These are phyloP conservation scores for Cydia splendana DNA, from an alignment of 1,140 invertebrate species.

Conservation along the genomic window DNA sequence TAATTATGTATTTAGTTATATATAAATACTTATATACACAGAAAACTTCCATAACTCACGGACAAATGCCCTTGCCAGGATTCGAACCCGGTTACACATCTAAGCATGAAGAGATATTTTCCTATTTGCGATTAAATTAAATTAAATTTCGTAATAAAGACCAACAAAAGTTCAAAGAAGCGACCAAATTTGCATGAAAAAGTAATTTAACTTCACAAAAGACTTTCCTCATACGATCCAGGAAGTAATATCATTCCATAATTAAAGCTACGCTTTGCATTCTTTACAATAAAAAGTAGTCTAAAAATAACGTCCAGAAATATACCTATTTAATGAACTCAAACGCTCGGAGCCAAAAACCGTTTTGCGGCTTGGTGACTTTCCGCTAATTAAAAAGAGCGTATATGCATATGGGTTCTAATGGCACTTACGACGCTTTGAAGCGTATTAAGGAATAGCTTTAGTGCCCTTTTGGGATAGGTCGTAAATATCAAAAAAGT, in stretches of 20 bases:
- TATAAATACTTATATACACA: too few relatives aligned
- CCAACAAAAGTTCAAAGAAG: too few relatives aligned
- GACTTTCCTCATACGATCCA: not conserved
- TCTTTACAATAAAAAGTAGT: not conserved
- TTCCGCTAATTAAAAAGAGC: not conserved
- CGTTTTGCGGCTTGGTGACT: conserved; percentile 10
- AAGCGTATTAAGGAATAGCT: not conserved
- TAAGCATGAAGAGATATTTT: too few relatives aligned
- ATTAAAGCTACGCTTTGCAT: not conserved
- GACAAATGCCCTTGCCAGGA: too few relatives aligned
- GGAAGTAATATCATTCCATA: not conserved
- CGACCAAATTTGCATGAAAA: too few relatives aligned
- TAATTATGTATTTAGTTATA: too few relatives aligned
- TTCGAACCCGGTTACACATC: too few relatives aligned
- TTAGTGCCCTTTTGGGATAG: conserved; percentile 12
- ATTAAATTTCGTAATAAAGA: not conserved
- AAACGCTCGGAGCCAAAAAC: conserved; percentile 1
- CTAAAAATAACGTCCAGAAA: not conserved
- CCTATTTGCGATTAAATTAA: too few relatives aligned
- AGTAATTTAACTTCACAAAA: not conserved
- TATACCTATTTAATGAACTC: conserved; percentile 13
- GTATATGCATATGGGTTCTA: not conserved
- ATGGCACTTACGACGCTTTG: not conserved
- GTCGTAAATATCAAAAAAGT: conserved; percentile 11
- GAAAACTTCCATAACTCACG: too few relatives aligned